A percentile compares a stretch with the other conserved stretches of the same genome.
These are phyloP conservation scores for Montipora efflorescens DNA, from an alignment of 64 coral and sea anemone genomes.

Conservation along the genomic window DNA sequence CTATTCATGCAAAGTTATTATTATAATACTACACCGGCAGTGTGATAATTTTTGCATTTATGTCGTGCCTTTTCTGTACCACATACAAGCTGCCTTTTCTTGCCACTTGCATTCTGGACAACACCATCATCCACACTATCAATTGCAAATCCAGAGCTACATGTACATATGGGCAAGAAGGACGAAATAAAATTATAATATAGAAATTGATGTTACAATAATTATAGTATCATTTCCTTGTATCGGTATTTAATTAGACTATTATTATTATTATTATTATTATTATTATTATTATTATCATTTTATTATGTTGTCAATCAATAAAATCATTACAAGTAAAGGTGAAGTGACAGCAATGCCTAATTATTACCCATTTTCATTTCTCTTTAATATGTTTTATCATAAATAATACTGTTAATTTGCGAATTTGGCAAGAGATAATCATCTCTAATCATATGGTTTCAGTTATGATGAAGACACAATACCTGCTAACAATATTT, in stretches of 20 bases:
- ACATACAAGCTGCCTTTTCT: too few species aligned
- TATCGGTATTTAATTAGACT: neutral
- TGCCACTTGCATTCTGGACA: too few species aligned
- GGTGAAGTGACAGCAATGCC: neutral
- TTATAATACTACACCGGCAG: too few species aligned
- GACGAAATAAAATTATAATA: too few species aligned
- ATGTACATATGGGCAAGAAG: too few species aligned
- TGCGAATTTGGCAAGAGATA: neutral
- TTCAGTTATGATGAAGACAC: neutral
- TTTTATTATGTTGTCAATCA: neutral
- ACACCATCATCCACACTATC: too few species aligned
- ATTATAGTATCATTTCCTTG: too few species aligned
- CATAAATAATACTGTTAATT: neutral
- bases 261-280: neutral
- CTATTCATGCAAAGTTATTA: too few species aligned
- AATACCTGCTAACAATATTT: neutral
- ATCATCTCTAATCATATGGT: neutral
- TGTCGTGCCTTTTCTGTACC: too few species aligned
- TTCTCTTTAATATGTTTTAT: neutral
- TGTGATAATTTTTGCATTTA: too few species aligned
- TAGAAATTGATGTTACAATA: too few species aligned
- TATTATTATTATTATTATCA: neutral
- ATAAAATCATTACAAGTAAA: neutral
- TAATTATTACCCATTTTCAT: neutral
- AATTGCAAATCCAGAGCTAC: too few species aligned